A percentile compares a stretch with the other conserved stretches of the same genome.
phyloP scores from a whole-genome alignment of 2,113 vertebrate genomes.

The Rutilus rutilus region DNA sequence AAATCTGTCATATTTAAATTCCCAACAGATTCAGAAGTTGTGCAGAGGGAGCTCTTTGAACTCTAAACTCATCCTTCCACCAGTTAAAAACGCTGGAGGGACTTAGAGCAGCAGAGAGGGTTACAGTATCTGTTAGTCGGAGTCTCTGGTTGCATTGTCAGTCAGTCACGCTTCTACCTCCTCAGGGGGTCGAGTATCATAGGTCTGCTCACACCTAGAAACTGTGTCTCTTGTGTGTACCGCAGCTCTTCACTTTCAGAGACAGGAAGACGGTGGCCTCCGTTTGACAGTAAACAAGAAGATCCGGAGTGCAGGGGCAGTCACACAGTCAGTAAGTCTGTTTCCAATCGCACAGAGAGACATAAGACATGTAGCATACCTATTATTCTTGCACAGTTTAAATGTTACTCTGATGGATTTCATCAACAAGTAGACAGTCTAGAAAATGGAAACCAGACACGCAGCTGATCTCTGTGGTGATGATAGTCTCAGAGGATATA shows the following conservation, averaged over 20 bases:
- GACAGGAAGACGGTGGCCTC: background rate
- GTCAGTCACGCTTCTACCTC: slow-evolving; percentile 50
- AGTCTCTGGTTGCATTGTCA: slow-evolving; percentile 52
- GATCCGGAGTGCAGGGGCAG: slow-evolving; percentile 16
- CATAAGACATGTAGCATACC: background rate
- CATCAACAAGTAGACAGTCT: slow-evolving; percentile 32
- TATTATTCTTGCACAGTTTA: slow-evolving; percentile 11
- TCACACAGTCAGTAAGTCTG: background rate
- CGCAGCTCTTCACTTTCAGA: slow-evolving; percentile 10
- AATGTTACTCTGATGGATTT: slow-evolving; percentile 15
- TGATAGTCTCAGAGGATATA: slow-evolving; percentile 26
- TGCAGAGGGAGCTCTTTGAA: slow-evolving; percentile 19
- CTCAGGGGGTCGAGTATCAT: slow-evolving; percentile 52
- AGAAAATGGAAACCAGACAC: slow-evolving; percentile 18
- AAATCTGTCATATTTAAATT: slow-evolving; percentile 46
- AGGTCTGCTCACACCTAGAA: slow-evolving; percentile 39
- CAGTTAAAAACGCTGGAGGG: slow-evolving; percentile 18
- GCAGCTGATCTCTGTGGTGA: slow-evolving; percentile 21
- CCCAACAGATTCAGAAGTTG: background rate
- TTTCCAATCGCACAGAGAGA: background rate
- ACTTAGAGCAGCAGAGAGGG: slow-evolving; percentile 12
- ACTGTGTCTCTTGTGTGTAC: background rate
- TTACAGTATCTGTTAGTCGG: slow-evolving; percentile 26
- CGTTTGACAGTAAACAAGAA: slow-evolving; percentile 41
- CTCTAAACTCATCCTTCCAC: slow-evolving; percentile 40